Conservation (phyloP, 2,797 vertebrate species). For the Euphonia xanthogaster region DNA sequence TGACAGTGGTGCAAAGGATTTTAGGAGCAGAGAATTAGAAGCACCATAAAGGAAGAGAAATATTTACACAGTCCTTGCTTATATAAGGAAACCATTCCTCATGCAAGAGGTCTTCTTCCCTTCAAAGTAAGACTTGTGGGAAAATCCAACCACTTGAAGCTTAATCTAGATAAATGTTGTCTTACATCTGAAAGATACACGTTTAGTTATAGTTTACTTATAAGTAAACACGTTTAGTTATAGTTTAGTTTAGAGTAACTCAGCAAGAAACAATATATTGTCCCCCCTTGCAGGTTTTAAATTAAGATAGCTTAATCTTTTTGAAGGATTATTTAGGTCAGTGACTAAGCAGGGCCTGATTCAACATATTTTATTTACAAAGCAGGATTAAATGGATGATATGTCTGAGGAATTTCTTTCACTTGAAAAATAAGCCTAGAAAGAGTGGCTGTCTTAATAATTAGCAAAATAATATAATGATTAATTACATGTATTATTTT, state of each 20-base stretch:
- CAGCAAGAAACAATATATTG: not conserved
- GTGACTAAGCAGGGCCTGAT: conserved; percentile 8
- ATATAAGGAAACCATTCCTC: not conserved
- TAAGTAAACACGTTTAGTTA: not conserved
- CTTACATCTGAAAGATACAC: not conserved
- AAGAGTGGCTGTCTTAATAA: not conserved
- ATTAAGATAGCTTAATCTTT: not conserved
- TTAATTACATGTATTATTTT: not conserved
- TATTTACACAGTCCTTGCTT: too few species aligned
- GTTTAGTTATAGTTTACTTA: not conserved
- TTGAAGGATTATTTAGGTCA: conserved; percentile 36
- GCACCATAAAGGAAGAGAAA: not conserved
- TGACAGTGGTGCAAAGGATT: not conserved
- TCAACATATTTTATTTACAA: conserved; percentile 14
- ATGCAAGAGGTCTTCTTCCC: not conserved
- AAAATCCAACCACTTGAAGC: not conserved
- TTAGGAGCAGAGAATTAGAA: not conserved
- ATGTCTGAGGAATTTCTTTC: not conserved
- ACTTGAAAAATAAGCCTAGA: not conserved
- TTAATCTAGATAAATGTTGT: not conserved
- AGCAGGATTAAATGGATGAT: conserved; percentile 1
- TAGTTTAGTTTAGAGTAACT: not conserved
- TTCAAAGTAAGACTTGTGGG: not conserved
- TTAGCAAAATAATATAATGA: not conserved
- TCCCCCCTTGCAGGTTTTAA: not conserved